Base-by-base conservation (phyloP, 1,140 invertebrate species). In the Zaprionus kolodkinae region DNA sequence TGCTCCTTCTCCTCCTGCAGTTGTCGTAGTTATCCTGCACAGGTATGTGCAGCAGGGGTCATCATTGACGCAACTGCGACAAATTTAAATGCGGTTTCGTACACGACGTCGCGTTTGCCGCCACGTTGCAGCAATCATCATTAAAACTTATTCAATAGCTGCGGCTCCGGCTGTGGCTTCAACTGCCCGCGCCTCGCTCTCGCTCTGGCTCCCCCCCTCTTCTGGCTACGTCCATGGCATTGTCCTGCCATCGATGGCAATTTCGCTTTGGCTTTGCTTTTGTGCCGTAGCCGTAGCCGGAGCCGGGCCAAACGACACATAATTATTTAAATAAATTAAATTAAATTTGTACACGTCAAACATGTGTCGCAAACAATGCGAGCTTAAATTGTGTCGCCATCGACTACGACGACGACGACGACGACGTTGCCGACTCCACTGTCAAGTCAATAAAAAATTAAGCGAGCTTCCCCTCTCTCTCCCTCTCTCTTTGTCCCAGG, bases 301-400 rank as follows among this genome's bases (percentile, higher is more conserved):
- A 6, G 13, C n/a, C 38, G 4, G 30, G 35, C 21, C 43, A 50
- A 64, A 57, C 40, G 63, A 30, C 78, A 78, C 78, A 88, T 89
- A 88, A 88, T 88, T 87, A 88, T 85, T 88, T 81, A 89, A 88
- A 88, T 88, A 89, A 89, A 88, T 89, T 84, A 81, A 88, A 89
- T 88, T 88, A 88, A 88, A 88, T 89, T 88, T 89, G 85, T 88
- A 88, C 85, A 89, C 85, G 85, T 88, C 85, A 89, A 89, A 85
- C 85, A 89, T 88, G 84, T 89, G 85, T 89, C 66, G 78, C 69
- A 87, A 81, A 89, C 84, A 88, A 88, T 88, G 84, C 85, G 61
- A 66, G 66, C 72, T 87, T 78, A 89, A 88, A 88, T 88, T 88
- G 84, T 78, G 81, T 67, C 67, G 48, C 74, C 65, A 63, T 11